Percentiles rank a stretch among this genome's conserved stretches.
phyloP scores from a whole-genome alignment of 1,140 invertebrate genomes.

The Dolichoris vasculosae region DNA sequence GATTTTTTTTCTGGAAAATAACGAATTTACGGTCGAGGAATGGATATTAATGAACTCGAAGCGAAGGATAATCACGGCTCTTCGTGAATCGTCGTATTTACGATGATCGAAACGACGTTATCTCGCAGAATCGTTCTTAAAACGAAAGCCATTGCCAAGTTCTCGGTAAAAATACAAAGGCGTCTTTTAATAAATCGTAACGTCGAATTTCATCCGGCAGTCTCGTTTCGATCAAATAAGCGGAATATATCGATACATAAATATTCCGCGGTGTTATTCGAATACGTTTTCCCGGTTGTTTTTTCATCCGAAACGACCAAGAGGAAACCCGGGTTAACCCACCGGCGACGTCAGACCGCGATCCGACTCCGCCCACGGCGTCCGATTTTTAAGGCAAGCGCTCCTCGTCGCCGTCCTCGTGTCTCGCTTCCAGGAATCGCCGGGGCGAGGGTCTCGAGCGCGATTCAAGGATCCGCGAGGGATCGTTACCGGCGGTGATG shows the following conservation, averaged over 20 bases:
- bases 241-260: neutral
- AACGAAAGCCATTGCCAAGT: neutral
- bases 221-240: neutral
- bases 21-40: neutral
- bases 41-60: too few relatives aligned
- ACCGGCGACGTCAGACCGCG: too few relatives aligned
- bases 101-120: neutral
- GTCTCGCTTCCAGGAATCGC: neutral
- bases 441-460: neutral
- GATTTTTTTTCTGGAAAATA: neutral
- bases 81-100: neutral
- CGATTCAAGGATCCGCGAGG: constrained; percentile 4
- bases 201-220: neutral
- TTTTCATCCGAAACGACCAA: neutral
- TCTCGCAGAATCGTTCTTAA: neutral
- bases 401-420: too few relatives aligned
- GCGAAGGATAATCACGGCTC: neutral
- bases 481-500: constrained; percentile 18
- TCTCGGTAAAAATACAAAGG: neutral
- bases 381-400: too few relatives aligned
- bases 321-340: too few relatives aligned
- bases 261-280: neutral
- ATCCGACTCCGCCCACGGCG: too few relatives aligned
- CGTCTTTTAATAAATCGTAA: neutral
- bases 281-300: neutral